Evolutionary conservation across 37 sponge, comb jelly and placozoan species (phyloP), one percentile per base, ranked within the genome.

Genomic region (Hexactinellida sp.): DNA sequence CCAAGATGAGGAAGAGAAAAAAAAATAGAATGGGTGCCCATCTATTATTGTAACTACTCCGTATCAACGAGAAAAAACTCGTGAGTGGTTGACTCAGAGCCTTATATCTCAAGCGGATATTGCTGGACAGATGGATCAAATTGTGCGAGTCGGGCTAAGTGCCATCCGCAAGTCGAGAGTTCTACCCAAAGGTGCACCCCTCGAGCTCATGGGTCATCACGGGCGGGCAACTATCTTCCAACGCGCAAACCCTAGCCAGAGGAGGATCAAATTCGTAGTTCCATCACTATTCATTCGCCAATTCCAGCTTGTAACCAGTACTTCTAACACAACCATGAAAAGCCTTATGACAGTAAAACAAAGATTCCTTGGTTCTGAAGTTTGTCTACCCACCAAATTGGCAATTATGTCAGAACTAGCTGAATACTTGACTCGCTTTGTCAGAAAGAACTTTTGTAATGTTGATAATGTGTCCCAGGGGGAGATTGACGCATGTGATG

Each of bases 291-390:
- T 63, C 76, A 63, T 63, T 28, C 76, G 34, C 3, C 76, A 63
- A 23, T 23, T 63, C 32, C 76, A 63, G 76, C 34, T 63, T 23
- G 76, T 28, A n/a, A 63, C 76, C 76, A 63, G 19, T 7, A 63
- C 76, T 23, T 63, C 76, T 63, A 63, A 63, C 30, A 21, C 76
- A 7, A 21, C 76, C 32, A 63, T 63, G 76, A 23, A 63, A 10
- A 25, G 76, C 30, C 76, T 63, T 63, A 63, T 63, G 76, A 47
- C n/a, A n/a, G n/a, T n/a, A n/a, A n/a, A n/a, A n/a, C n/a, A n/a
- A n/a, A n/a, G 76, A 23, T 63, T 63, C 76, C 3, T 63, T n/a
- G 76, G 76, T 63, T 63, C 76, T 63, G 76, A 7, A 63, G 76
- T 63, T 63, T 23, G 76, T 32, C 76, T 63, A 3, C 76, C 76